Conservation (phyloP, 2,113 vertebrate genomes). For the Petroica traversi region DNA sequence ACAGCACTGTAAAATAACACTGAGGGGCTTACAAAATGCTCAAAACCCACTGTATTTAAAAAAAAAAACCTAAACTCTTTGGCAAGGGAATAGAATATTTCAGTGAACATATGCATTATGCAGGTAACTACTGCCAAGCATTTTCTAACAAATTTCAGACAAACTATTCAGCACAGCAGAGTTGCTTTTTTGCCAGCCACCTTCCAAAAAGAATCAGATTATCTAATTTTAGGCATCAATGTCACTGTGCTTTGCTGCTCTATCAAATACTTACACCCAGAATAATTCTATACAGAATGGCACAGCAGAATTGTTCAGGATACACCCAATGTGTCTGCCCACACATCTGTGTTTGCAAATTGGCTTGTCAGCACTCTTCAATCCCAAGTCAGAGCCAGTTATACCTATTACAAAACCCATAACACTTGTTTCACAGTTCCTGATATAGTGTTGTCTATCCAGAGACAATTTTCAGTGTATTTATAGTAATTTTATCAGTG, state of each 20-base stretch:
- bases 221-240: background rate
- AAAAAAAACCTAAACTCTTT: background rate
- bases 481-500: background rate
- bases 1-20: background rate
- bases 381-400: background rate
- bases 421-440: background rate
- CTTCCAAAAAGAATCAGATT: background rate
- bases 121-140: background rate
- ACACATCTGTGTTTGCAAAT: constrained; percentile 16
- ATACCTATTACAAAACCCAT: background rate
- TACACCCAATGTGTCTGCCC: background rate
- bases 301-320: background rate
- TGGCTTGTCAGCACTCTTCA: background rate
- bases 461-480: background rate
- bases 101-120: background rate
- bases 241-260: background rate
- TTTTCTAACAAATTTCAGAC: background rate
- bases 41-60: background rate
- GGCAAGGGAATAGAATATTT: background rate
- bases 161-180: background rate
- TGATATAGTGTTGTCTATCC: background rate
- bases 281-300: background rate
- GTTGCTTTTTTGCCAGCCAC: background rate
- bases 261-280: background rate
- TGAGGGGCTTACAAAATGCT: background rate